phyloP scores from a whole-genome alignment of 2,888 invertebrate genomes.

The Lithodes maja region DNA sequence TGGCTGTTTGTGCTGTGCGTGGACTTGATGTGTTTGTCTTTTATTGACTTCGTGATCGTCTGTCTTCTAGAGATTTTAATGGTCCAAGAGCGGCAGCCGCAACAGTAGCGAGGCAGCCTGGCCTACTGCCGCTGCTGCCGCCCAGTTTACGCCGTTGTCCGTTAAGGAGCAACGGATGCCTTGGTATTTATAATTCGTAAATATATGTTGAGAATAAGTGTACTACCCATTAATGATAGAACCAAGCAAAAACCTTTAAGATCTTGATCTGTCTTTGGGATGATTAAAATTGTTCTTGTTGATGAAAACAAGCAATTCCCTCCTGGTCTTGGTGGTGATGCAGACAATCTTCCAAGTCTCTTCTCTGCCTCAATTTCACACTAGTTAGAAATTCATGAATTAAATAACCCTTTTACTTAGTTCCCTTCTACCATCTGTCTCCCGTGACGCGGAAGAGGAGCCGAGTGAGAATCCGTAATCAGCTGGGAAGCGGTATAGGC shows the following conservation, averaged over 20 bases:
- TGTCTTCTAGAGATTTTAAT: slow-evolving; percentile 52
- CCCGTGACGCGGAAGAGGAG: too few species aligned
- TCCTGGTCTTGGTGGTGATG: not conserved
- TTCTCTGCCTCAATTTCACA: too few species aligned
- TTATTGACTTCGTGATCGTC: slow-evolving; percentile 63
- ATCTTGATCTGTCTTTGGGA: not conserved
- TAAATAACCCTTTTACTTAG: too few species aligned
- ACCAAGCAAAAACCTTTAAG: not conserved
- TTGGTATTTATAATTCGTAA: slow-evolving; percentile 55
- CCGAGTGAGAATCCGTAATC: too few species aligned
- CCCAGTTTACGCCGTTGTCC: slow-evolving; percentile 26
- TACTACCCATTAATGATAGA: slow-evolving; percentile 35
- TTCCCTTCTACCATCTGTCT: too few species aligned
- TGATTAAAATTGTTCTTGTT: not conserved
- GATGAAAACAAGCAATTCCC: not conserved
- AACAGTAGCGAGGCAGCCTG: not conserved
- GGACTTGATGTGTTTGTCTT: slow-evolving; percentile 64
- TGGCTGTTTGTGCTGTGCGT: slow-evolving; percentile 67
- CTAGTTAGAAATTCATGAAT: too few species aligned
- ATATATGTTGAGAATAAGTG: slow-evolving; percentile 53
- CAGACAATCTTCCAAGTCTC: too few species aligned
- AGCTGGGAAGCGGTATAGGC: too few species aligned
- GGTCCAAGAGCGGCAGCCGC: slow-evolving; percentile 32
- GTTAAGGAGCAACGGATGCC: slow-evolving; percentile 50
- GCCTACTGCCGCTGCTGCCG: slow-evolving; percentile 6